Conservation (phyloP, 2,888 invertebrate genomes). For the Nyleta sp. region DNA sequence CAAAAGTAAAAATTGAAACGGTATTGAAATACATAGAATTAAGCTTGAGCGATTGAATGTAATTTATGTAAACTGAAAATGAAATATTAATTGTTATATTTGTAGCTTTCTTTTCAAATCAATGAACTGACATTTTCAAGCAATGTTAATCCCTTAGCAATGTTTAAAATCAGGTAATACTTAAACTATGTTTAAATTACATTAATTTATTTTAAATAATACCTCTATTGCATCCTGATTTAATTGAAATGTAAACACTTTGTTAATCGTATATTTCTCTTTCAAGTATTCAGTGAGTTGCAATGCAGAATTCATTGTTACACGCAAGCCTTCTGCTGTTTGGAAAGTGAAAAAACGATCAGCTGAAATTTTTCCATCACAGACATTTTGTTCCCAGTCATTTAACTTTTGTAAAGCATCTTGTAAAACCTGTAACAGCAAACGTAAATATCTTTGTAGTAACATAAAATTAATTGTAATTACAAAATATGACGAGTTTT, state of each 20-base stretch:
- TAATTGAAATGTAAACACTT: not conserved
- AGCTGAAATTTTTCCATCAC: not conserved
- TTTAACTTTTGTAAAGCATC: not conserved
- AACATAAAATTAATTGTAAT: too few relatives aligned
- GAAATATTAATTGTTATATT: too few relatives aligned
- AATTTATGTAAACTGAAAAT: too few relatives aligned
- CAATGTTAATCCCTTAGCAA: too few relatives aligned
- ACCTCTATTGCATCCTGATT: not conserved
- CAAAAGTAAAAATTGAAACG: too few relatives aligned
- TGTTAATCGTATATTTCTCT: not conserved
- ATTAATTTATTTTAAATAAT: not conserved
- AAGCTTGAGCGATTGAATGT: too few relatives aligned
- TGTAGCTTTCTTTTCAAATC: too few relatives aligned
- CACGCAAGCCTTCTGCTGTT: conserved; percentile 2
- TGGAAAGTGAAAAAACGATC: not conserved
- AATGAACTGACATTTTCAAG: too few relatives aligned
- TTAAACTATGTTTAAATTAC: not conserved
- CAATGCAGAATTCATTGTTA: not conserved
- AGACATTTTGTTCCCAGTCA: not conserved
- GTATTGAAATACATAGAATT: too few relatives aligned
- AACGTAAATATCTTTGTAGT: not conserved
- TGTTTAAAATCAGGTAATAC: too few relatives aligned
- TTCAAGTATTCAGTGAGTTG: not conserved
- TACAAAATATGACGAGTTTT: too few relatives aligned
- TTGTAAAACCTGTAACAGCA: not conserved